phyloP scores from a whole-genome alignment of 2,888 invertebrate species.

The Drosophila emarginata region DNA sequence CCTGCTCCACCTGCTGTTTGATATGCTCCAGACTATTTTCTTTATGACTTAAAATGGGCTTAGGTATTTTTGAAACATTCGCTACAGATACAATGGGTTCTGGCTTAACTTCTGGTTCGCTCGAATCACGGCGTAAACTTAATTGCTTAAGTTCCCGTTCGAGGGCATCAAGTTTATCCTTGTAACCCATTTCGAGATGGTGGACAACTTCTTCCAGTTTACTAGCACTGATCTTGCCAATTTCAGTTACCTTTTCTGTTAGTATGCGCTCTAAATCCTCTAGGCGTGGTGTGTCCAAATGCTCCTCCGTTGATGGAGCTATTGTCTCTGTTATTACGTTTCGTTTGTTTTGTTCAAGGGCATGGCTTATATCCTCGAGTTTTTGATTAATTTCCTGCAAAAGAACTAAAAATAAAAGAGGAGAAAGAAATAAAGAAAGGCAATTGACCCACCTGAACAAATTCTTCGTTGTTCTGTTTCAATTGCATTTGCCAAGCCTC shows the following conservation, averaged over 20 bases:
- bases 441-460: constrained; percentile 39
- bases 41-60: constrained; percentile 40
- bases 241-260: constrained; percentile 73
- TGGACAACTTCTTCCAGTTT: constrained; percentile 71
- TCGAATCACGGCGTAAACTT: constrained; percentile 17
- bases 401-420: neutral
- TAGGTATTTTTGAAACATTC: constrained; percentile 57
- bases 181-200: constrained; percentile 73
- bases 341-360: constrained; percentile 57
- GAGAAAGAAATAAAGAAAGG: neutral
- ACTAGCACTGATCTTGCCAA: constrained; percentile 64
- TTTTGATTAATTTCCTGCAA: constrained; percentile 68
- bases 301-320: constrained; percentile 33
- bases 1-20: constrained; percentile 54
- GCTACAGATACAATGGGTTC: neutral
- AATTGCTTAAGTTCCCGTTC: constrained; percentile 66
- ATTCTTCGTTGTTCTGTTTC: constrained; percentile 65
- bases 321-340: constrained; percentile 5
- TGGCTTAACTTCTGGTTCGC: neutral
- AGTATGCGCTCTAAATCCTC: constrained; percentile 73
- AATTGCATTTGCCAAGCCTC: constrained; percentile 71
- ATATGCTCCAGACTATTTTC: constrained; percentile 49
- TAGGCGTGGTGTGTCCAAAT: constrained; percentile 53
- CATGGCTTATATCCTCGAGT: constrained; percentile 54
- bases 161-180: constrained; percentile 66